Evolutionary conservation across 2,797 vertebrate genomes (phyloP), one percentile per base, ranked within the genome.

Genomic region (Malurus leucopterus): DNA sequence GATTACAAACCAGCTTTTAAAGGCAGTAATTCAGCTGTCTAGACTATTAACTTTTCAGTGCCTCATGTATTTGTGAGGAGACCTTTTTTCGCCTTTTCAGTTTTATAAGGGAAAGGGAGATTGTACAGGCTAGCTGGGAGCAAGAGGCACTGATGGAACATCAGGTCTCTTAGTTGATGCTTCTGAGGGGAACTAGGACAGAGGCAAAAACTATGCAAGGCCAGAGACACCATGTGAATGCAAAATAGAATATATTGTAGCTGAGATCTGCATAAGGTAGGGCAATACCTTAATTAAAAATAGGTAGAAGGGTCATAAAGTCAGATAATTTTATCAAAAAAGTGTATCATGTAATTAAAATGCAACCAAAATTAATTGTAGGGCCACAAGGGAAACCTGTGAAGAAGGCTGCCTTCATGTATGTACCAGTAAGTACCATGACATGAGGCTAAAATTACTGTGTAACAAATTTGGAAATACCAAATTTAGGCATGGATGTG

Each of bases 151-250:
- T 63, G 38, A 17, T 8, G n/a, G 36, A 82, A 53, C 8, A 46
- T 6, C 8, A 83, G 10, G 5, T 58, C 16, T 64, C 44, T 29
- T 11, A 40, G 9, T 3, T 27, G 13, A 26, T 36, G 9, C 1
- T 47, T 55, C 40, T 72, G 26, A 32, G 8, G 8, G 20, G 30
- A 81, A 81, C 0, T 7, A 49, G 29, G 23, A 72, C 22, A 5
- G 7, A 62, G 19, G 34, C 13, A n/a, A 51, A 75, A 79, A 30
- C 26, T 34, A 5, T 4, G 11, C 2, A 51, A 34, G 13, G 18
- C 29, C 5, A 62, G 36, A 75, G 36, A 81, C 5, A 70, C 0
- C 1, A 5, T 15, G 5, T 8, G 17, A 51, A 20, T 15, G 13
- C 27, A 50, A 69, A 83, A 24, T 6, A 73, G 5, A 13, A 6